Evolutionary conservation across 2,888 invertebrate genomes (phyloP), one percentile per base, ranked within the genome.

Genomic region (Atethmia centrago): DNA sequence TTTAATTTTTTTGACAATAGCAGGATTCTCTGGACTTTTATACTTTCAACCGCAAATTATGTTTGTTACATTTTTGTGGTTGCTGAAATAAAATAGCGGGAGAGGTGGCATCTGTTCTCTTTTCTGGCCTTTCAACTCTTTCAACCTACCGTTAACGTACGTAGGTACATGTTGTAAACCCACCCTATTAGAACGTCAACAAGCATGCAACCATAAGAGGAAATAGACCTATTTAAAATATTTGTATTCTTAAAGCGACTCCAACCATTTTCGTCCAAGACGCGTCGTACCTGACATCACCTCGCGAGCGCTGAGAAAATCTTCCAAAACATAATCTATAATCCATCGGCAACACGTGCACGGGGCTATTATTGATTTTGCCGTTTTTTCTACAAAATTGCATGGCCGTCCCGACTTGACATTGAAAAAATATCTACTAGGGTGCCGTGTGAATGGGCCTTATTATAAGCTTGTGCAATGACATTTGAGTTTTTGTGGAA

Each of bases 261-360:
- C 93, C 65, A 91, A 16, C 21, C 21, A 73, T 86, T 87, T 85
- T 70, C 88, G 87, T 91, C 74, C 86, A 56, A 77, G 72, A 82
- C 82, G 72, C 79, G 76, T 82, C 90, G 89, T 95, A 95, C 95
- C 95, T 95, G 95, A 92, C 92, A 89, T 90, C 88, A 91, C 90
- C 92, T 92, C 90, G 90, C 90, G 90, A 91, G 90, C 92, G 93
- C 93, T 95, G 95, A 95, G 96, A 96, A 95, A 88, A 95, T 94
- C 94, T 92, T 93, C 93, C 85, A 92, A 94, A 94, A 94, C 92
- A 93, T 93, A 94, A 95, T 96, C 95, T 95, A 95, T 95, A 96
- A 96, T 96, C 95, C 95, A 92, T 93, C 93, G 94, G 86, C 93
- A 95, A 96, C 96, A 96, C 96, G 96, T 96, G 96, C 96, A 96